phyloP scores from a whole-genome alignment of 2,797 vertebrate species.

The Tauraco hartlaubi region DNA sequence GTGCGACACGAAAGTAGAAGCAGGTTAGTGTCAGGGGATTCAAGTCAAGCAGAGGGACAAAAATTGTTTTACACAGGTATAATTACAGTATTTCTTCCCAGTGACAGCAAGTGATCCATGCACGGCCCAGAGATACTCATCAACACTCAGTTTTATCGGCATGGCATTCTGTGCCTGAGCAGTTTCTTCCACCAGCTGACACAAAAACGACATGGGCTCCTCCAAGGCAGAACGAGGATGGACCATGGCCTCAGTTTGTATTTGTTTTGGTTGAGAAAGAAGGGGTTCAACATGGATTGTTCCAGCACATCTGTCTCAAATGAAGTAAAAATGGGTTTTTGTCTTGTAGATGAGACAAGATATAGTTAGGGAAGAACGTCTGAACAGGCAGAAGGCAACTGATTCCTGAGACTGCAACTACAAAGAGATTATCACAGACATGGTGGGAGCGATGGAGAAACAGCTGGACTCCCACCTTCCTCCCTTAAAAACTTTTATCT shows the following conservation, averaged over 20 bases:
- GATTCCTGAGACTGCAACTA: accelerated
- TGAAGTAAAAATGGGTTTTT: accelerated
- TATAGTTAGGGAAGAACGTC: accelerated
- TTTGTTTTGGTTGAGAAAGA: not conserved
- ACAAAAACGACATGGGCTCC: not conserved
- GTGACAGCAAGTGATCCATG: not conserved
- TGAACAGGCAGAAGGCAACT: not conserved
- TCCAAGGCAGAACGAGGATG: not conserved
- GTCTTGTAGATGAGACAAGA: not conserved
- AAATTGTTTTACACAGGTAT: not conserved
- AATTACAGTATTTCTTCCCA: not conserved
- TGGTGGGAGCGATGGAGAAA: not conserved
- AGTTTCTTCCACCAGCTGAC: not conserved
- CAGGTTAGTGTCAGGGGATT: not conserved
- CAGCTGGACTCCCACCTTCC: not conserved
- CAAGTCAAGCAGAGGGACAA: not conserved
- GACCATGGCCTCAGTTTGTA: not conserved
- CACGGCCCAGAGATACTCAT: not conserved
- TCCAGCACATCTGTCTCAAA: not conserved
- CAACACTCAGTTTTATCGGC: not conserved
- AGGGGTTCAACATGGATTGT: not conserved
- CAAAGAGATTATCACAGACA: not conserved
- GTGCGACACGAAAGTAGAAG: not conserved
- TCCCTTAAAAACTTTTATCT: not conserved
- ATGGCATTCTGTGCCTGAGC: not conserved